Evolutionary conservation across 2,797 vertebrate genomes (phyloP), one percentile per base, ranked within the genome.

Genomic region (Rhabdomys pumilio): DNA sequence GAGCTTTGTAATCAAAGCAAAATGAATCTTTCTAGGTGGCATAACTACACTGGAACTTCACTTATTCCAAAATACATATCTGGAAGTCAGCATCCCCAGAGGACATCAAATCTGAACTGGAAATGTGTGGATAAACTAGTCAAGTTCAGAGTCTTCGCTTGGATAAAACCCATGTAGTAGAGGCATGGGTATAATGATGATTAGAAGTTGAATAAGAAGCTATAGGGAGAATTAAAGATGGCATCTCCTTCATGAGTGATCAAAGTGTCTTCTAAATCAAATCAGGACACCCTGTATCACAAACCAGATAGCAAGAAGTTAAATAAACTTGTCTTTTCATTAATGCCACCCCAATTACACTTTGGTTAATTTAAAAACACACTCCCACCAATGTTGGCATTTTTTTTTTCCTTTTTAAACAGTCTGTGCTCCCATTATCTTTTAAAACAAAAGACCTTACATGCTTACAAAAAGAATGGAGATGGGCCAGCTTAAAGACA

Each of bases 371-470:
- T 92, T 41, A 83, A 77, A 96, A 92, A 94, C 59, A 79, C 6
- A 17, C 47, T 94, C 73, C 34, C 50, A 83, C 67, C 90, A 96
- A 92, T 38, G 55, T 90, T 57, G 22, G 47, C 44, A 65, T 72
- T 88, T 84, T 85, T 82, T 82, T 75, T 47, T 86, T 12, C 8
- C 59, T 94, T 53, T 91, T 92, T 59, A 72, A 57, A 87, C 72
- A 90, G 80, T 88, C 83, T 31, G 92, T 76, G 89, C 79, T 97
- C 95, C 73, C 73, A 93, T 89, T n/a, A 88, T n/a, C n/a, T 82
- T 85, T 26, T 86, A 93, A 87, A 89, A 96, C 82, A 96, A 97
- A 96, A 95, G 86, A 97, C 86, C 89, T 96, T 90, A 88, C 3
- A 3, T 77, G 79, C 90, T 96, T 96, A 93, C 76, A 95, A 95